A percentile compares a stretch with the other conserved stretches of the same genome.
Conservation (phyloP, 2,113 vertebrate genomes). For the Halcyon malimbica region DNA sequence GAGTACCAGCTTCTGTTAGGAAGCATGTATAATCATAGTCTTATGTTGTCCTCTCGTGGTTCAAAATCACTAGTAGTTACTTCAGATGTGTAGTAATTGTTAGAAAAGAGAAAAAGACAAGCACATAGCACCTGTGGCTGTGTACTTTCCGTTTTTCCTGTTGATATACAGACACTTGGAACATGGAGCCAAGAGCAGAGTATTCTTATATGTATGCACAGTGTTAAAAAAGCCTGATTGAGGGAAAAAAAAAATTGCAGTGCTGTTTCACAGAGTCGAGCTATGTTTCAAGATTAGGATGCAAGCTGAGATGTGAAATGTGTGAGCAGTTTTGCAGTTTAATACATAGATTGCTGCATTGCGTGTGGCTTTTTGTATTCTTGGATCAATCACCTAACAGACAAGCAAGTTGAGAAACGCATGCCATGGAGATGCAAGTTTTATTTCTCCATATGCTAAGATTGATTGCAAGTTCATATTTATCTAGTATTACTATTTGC, state of each 20-base stretch:
- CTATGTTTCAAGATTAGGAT: neutral
- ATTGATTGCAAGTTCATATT: neutral
- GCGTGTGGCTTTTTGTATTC: neutral
- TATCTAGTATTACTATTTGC: neutral
- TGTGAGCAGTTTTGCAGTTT: neutral
- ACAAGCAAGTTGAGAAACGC: neutral
- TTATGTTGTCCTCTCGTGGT: neutral
- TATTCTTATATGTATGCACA: neutral
- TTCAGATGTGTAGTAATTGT: neutral
- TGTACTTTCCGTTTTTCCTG: neutral
- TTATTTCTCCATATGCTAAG: neutral
- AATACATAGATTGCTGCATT: neutral
- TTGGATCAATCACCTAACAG: neutral
- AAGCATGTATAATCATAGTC: neutral
- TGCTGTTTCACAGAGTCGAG: neutral
- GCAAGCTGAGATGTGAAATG: neutral
- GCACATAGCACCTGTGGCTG: accelerated
- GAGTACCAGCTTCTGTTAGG: constrained; percentile 58
- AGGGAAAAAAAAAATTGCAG: neutral
- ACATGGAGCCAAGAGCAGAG: neutral
- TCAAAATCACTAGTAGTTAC: neutral
- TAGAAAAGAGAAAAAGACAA: neutral
- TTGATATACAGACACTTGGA: neutral
- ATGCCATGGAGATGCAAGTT: neutral
- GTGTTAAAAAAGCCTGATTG: neutral